These are phyloP conservation scores for Haplotaxodon microlepis DNA, from an alignment of 2,113 vertebrate genomes.

Conservation along the genomic window DNA sequence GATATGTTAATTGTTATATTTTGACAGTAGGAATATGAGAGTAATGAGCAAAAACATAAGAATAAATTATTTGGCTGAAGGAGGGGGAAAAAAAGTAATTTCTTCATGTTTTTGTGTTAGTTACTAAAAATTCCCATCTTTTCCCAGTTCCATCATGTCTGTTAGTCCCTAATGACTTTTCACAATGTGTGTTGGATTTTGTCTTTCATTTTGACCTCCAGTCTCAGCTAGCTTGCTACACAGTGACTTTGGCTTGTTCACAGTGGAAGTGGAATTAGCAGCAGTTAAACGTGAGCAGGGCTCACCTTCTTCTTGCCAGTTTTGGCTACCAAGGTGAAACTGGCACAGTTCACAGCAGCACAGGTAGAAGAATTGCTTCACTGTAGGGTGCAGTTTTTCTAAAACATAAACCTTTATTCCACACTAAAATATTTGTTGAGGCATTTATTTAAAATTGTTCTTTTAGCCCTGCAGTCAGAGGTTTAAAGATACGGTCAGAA, in stretches of 20 bases:
- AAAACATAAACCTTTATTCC: background rate
- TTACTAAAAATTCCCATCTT: background rate
- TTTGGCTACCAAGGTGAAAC: background rate
- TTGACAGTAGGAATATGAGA: background rate
- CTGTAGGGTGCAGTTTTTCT: background rate
- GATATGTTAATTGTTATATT: background rate
- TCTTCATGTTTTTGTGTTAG: background rate
- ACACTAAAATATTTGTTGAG: background rate
- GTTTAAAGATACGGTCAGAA: background rate
- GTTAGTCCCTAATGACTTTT: background rate
- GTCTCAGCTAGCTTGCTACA: background rate
- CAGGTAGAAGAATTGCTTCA: background rate
- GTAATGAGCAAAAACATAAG: background rate
- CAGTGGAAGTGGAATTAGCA: background rate
- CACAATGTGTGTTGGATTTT: background rate
- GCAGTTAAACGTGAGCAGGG: background rate
- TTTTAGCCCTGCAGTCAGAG: background rate
- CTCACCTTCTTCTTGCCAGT: background rate
- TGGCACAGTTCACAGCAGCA: background rate
- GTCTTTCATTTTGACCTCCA: constrained; percentile 3
- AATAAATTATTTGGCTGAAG: background rate
- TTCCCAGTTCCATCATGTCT: background rate
- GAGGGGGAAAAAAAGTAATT: fast-evolving
- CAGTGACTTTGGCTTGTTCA: background rate
- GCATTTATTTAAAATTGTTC: background rate